phyloP scores from a whole-genome alignment of 2,888 invertebrate genomes.

The Augiades crinisus region DNA sequence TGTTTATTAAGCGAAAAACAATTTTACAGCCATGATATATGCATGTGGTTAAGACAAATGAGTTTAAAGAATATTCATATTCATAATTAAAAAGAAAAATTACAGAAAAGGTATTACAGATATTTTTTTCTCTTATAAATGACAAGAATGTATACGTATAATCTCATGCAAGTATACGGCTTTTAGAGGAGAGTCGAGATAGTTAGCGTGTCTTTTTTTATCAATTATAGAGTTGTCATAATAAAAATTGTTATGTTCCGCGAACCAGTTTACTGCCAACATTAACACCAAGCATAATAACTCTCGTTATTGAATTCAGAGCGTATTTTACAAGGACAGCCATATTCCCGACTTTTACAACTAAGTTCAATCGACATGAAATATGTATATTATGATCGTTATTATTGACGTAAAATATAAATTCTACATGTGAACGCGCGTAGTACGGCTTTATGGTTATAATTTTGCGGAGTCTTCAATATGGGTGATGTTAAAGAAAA shows the following conservation, averaged over 20 bases:
- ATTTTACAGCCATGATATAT: conserved; percentile 9
- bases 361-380: conserved; percentile 22
- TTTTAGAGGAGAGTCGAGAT: too few species aligned
- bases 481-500: background rate
- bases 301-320: conserved; percentile 22
- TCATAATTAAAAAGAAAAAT: too few species aligned
- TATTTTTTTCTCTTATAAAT: too few species aligned
- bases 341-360: conserved; percentile 25
- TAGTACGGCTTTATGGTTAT: background rate
- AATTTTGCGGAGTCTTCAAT: conserved; percentile 5
- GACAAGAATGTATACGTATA: too few species aligned
- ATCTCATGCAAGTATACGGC: too few species aligned
- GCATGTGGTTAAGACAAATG: conserved; percentile 2
- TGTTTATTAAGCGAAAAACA: conserved; percentile 18
- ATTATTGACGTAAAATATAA: conserved; percentile 23
- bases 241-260: conserved; percentile 10
- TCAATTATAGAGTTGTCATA: conserved; percentile 4
- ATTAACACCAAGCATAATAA: conserved; percentile 20
- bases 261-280: conserved; percentile 20
- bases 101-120: too few species aligned
- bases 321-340: conserved; percentile 8
- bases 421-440: conserved; percentile 11
- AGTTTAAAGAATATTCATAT: too few species aligned
- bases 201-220: background rate
- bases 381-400: conserved; percentile 26